Conservation (phyloP, 2,888 invertebrate species). For the Drosophila robusta region DNA sequence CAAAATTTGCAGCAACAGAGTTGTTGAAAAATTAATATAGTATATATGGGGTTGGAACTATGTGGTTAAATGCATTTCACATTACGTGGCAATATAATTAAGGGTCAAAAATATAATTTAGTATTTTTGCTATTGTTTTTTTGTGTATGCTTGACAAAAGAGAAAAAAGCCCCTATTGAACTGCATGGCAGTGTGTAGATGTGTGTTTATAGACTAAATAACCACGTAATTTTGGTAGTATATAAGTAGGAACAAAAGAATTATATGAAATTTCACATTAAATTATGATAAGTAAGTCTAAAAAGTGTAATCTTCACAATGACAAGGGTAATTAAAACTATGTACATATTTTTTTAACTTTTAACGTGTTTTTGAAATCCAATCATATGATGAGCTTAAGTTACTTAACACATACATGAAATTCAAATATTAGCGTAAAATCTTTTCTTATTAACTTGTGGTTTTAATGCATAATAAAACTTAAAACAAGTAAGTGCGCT, state of each 20-base stretch:
- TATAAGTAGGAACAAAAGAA: slow-evolving; percentile 19
- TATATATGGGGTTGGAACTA: no score
- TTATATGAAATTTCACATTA: slow-evolving; percentile 1
- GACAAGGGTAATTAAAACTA: slow-evolving; percentile 1
- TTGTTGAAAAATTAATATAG: no score
- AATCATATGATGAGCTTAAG: not conserved
- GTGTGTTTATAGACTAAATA: slow-evolving; percentile 5
- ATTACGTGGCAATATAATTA: no score
- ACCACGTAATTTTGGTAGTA: slow-evolving; percentile 1
- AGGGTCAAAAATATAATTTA: not conserved
- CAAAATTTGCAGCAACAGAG: no score
- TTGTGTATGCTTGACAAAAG: not conserved
- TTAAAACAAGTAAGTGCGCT: not conserved
- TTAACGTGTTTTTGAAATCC: not conserved
- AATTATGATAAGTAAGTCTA: not conserved
- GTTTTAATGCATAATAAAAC: not conserved
- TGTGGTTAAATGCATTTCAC: no score
- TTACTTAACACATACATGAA: not conserved
- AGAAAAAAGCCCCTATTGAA: not conserved
- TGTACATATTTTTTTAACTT: not conserved
- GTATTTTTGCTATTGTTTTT: not conserved
- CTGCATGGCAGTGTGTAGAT: slow-evolving; percentile 10
- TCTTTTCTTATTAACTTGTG: no score
- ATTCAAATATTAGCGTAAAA: not conserved
- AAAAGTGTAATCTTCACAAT: not conserved